A percentile compares a stretch with the other conserved stretches of the same genome.
These are phyloP conservation scores for Neodiprion pinetum DNA, from an alignment of 1,140 invertebrate genomes.

Conservation along the genomic window DNA sequence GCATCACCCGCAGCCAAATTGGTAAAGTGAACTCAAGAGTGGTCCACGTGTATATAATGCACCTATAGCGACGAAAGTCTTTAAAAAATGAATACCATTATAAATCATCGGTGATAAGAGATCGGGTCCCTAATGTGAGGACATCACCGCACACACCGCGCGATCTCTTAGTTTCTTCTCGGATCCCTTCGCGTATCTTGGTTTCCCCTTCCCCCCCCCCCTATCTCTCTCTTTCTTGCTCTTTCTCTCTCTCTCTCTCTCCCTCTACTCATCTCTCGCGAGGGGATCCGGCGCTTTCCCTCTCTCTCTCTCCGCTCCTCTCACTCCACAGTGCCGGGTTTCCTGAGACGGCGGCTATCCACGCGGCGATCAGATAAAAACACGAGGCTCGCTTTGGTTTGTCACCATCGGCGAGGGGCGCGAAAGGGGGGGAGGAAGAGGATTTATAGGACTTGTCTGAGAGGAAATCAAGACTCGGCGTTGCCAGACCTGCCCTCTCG, in stretches of 20 bases:
- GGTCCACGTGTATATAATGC: not conserved
- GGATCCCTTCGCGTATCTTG: not conserved
- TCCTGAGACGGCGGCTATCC: conserved; percentile 3
- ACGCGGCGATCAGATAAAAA: conserved; percentile 7
- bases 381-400: conserved; percentile 6
- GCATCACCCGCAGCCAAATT: not conserved
- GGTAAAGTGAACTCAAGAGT: not conserved
- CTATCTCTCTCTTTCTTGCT: not conserved
- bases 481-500: conserved; percentile 3
- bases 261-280: too few species aligned
- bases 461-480: conserved; percentile 4
- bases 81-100: conserved; percentile 3
- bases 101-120: conserved; percentile 5
- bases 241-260: too few species aligned
- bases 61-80: not conserved
- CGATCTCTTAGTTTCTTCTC: conserved; percentile 7
- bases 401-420: not conserved
- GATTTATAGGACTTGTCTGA: conserved; percentile 7
- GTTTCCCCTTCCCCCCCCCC: not conserved
- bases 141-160: conserved; percentile 3
- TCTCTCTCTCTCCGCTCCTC: not conserved
- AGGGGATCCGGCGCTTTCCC: too few species aligned
- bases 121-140: conserved; percentile 6
- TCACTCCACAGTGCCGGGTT: not conserved
- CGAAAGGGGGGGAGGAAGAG: not conserved